A percentile compares a stretch with the other conserved stretches of the same genome.
phyloP scores from a whole-genome alignment of 2,113 vertebrate species.

The Epinephelus fuscoguttatus region DNA sequence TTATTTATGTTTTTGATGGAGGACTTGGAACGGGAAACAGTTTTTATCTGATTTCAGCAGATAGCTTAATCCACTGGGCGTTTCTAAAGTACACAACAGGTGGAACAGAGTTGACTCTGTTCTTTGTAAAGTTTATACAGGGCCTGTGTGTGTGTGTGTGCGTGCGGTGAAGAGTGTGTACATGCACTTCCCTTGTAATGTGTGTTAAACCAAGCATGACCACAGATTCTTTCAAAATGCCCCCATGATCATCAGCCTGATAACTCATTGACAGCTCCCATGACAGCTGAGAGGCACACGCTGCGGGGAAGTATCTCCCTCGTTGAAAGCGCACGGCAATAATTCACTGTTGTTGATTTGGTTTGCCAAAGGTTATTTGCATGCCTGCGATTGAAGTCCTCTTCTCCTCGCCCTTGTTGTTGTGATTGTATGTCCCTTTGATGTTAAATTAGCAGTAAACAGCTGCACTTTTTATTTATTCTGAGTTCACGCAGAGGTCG shows the following conservation, averaged over 20 bases:
- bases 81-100: slow-evolving; percentile 80
- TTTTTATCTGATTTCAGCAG: slow-evolving; percentile 62
- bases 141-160: slow-evolving; percentile 22
- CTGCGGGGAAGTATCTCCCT: slow-evolving; percentile 15
- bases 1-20: slow-evolving; percentile 42
- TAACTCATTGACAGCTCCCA: slow-evolving; percentile 81
- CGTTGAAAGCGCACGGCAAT: slow-evolving; percentile 6
- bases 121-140: slow-evolving; percentile 81
- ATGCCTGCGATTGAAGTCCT: slow-evolving; percentile 52
- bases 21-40: slow-evolving; percentile 22
- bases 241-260: slow-evolving; percentile 64
- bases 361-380: slow-evolving; percentile 62
- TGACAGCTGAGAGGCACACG: slow-evolving; percentile 51
- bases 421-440: slow-evolving; percentile 36
- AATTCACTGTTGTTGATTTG: slow-evolving; percentile 51
- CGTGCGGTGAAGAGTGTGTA: slow-evolving; percentile 9
- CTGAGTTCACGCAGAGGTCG: slow-evolving; percentile 51
- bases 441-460: slow-evolving; percentile 63
- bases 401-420: slow-evolving; percentile 34
- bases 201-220: slow-evolving; percentile 57
- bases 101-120: slow-evolving; percentile 72
- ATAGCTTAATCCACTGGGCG: slow-evolving; percentile 68
- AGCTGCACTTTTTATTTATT: slow-evolving; percentile 65
- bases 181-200: slow-evolving; percentile 46
- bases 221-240: slow-evolving; percentile 62